phyloP scores from a whole-genome alignment of 1,140 invertebrate genomes.

The Drosophila kikkawai region DNA sequence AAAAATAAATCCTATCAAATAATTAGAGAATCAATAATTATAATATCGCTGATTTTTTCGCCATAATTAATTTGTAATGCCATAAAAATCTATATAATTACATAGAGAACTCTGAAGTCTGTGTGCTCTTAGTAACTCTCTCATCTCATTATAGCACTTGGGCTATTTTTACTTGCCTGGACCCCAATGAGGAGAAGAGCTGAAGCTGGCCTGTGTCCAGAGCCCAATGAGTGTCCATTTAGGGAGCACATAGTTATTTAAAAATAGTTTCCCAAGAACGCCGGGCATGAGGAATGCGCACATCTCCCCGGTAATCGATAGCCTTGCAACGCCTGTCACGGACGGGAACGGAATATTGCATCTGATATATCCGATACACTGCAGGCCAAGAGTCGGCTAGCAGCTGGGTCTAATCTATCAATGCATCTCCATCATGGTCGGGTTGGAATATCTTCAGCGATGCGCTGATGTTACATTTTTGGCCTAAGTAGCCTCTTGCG shows the following conservation, averaged over 20 bases:
- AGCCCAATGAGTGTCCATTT: conserved; percentile 66
- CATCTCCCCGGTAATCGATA: conserved; percentile 66
- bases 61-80: not conserved
- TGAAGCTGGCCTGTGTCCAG: conserved; percentile 1
- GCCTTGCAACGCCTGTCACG: conserved; percentile 76
- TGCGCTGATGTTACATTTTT: conserved; percentile 67
- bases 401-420: conserved; percentile 62
- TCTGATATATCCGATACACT: conserved; percentile 53
- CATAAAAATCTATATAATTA: not conserved
- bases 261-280: conserved; percentile 52
- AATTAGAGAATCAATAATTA: too few species aligned
- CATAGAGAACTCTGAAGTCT: not conserved
- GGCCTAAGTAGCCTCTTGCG: conserved; percentile 77
- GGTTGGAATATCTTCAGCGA: conserved; percentile 42
- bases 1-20: too few species aligned
- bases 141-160: conserved; percentile 26
- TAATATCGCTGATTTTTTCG: not conserved
- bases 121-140: not conserved
- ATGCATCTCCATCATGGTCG: conserved; percentile 31
- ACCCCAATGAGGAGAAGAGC: not conserved
- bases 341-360: conserved; percentile 60
- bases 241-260: conserved; percentile 60
- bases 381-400: conserved; percentile 13
- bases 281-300: conserved; percentile 22
- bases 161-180: conserved; percentile 61